A percentile compares a stretch with the other conserved stretches of the same genome.
phyloP scores from a whole-genome alignment of 2,113 vertebrate species.

The Danionella cerebrum region DNA sequence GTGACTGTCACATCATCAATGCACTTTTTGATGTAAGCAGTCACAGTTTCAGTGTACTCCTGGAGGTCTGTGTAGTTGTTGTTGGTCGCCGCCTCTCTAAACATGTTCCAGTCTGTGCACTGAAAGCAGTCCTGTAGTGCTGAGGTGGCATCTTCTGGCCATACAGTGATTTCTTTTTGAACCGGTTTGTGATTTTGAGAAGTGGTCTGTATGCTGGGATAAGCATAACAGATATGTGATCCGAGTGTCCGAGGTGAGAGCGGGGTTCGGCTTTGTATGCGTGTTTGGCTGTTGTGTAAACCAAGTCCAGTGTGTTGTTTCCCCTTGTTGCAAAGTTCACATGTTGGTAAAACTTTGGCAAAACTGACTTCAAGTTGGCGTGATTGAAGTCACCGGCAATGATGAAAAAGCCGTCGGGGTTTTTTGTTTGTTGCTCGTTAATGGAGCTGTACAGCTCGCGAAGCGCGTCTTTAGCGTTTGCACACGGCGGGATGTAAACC shows the following conservation, averaged over 20 bases:
- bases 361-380: no score
- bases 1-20: neutral
- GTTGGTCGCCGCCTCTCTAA: no score
- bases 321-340: no score
- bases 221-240: neutral
- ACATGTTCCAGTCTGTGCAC: no score
- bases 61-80: neutral
- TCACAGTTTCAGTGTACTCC: neutral
- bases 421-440: no score
- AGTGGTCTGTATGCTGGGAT: neutral
- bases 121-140: no score
- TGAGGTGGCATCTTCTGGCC: neutral
- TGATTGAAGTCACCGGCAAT: no score
- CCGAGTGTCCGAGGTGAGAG: neutral
- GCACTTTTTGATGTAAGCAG: neutral
- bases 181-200: slow-evolving; percentile 10
- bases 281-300: neutral
- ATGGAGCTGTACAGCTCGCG: no score
- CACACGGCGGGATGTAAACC: no score
- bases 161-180: neutral
- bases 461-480: no score
- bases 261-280: neutral
- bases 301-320: neutral
- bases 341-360: no score
- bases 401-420: no score